A percentile compares a stretch with the other conserved stretches of the same genome.
Evolutionary conservation across 2,888 invertebrate genomes (phyloP).

Genomic region (Acholoe squamosa): DNA sequence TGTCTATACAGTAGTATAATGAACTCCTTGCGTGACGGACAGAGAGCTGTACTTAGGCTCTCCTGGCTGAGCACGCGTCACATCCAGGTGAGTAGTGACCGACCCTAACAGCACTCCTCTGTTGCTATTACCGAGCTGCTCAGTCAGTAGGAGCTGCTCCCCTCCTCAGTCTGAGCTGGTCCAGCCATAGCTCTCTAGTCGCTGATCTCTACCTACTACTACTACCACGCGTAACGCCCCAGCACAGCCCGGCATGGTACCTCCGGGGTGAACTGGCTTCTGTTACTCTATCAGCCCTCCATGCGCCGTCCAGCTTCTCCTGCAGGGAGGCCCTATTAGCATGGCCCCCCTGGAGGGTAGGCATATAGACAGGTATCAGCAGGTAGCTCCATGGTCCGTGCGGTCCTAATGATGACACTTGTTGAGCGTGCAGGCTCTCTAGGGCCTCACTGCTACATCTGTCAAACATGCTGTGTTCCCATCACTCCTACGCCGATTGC

Average conservation of each 20-base stretch:
- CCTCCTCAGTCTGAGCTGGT: not conserved
- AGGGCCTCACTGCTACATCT: constrained; percentile 34
- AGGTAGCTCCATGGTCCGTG: not conserved
- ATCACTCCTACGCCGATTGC: constrained; percentile 27
- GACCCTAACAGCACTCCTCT: too few relatives aligned
- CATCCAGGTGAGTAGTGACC: too few relatives aligned
- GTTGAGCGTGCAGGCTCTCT: constrained; percentile 20
- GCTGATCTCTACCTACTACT: not conserved
- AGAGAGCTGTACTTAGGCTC: too few relatives aligned
- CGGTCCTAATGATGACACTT: constrained; percentile 8
- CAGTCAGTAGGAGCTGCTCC: not conserved
- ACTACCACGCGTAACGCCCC: not conserved
- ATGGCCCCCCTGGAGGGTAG: not conserved
- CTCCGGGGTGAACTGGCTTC: not conserved
- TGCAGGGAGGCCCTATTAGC: not conserved
- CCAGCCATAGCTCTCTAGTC: not conserved
- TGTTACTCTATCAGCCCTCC: not conserved
- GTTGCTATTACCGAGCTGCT: too few relatives aligned
- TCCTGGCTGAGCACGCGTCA: too few relatives aligned
- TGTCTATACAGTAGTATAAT: too few relatives aligned
- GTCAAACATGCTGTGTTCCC: constrained; percentile 37
- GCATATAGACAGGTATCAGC: not conserved
- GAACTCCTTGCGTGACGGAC: too few relatives aligned
- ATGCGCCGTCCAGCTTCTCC: not conserved
- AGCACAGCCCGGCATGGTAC: not conserved